These are phyloP conservation scores for Cryptotermes secundus DNA, from an alignment of 1,140 invertebrate species.

Conservation along the genomic window DNA sequence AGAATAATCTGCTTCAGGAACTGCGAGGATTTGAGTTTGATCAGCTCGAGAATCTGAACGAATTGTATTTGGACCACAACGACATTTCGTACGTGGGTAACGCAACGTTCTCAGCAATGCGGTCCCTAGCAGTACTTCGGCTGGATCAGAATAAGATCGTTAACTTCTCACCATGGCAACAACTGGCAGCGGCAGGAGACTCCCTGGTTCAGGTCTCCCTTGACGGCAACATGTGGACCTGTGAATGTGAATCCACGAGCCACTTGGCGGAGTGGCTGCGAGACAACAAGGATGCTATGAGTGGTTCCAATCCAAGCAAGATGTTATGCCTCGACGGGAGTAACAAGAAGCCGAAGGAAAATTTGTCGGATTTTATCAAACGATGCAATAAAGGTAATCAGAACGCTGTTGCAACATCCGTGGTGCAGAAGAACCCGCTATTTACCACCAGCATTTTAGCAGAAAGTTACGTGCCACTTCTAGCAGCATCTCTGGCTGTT, in stretches of 20 bases:
- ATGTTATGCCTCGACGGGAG: neutral
- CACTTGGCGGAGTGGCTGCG: constrained; percentile 65
- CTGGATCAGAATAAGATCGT: constrained; percentile 54
- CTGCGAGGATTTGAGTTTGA: constrained; percentile 57
- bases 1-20: constrained; percentile 51
- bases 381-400: constrained; percentile 62
- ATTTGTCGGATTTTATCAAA: constrained; percentile 58
- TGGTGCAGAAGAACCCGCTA: constrained; percentile 59
- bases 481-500: constrained; percentile 71
- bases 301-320: neutral
- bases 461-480: constrained; percentile 67
- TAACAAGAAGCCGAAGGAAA: neutral
- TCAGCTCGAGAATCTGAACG: constrained; percentile 49
- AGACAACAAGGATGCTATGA: constrained; percentile 48
- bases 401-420: constrained; percentile 60
- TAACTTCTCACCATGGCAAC: constrained; percentile 51
- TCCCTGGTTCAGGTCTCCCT: constrained; percentile 61
- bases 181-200: constrained; percentile 55
- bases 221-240: constrained; percentile 71
- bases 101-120: constrained; percentile 51
- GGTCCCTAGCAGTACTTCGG: constrained; percentile 50
- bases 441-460: constrained; percentile 53
- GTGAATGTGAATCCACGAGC: constrained; percentile 66
- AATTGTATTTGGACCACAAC: constrained; percentile 56
- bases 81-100: constrained; percentile 49